Percentiles rank a stretch among this genome's conserved stretches.
phyloP scores from a whole-genome alignment of 2,113 vertebrate genomes.

The Psophia crepitans region DNA sequence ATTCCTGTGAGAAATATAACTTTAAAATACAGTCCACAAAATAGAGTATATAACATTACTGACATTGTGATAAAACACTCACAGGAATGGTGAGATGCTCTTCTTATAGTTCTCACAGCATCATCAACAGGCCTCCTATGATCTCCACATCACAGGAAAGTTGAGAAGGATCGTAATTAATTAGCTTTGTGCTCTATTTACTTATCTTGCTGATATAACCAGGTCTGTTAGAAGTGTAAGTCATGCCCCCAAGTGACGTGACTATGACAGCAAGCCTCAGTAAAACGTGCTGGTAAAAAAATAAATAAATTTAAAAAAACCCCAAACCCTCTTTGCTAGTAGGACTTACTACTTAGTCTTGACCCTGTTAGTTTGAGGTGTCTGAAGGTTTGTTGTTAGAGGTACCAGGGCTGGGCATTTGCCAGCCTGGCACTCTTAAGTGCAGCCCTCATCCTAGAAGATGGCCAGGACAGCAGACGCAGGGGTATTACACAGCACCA shows the following conservation, averaged over 20 bases:
- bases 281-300: background rate
- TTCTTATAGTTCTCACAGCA: background rate
- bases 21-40: constrained; percentile 30
- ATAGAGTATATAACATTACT: background rate
- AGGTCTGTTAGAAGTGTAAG: background rate
- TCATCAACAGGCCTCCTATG: background rate
- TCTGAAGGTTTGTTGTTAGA: background rate
- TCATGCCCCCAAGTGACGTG: fast-evolving
- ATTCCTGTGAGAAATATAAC: background rate
- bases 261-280: background rate
- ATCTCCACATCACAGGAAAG: background rate
- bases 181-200: background rate
- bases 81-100: background rate
- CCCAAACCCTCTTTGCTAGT: background rate
- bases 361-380: background rate
- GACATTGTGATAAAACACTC: background rate
- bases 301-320: no score
- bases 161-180: background rate
- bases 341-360: background rate
- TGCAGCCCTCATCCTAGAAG: background rate
- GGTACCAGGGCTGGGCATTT: background rate
- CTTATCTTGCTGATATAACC: background rate
- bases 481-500: fast-evolving
- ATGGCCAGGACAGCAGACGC: background rate
- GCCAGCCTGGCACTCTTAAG: background rate